These are phyloP conservation scores for Oxygymnocypris stewartii DNA, from an alignment of 2,113 vertebrate genomes.

Conservation along the genomic window DNA sequence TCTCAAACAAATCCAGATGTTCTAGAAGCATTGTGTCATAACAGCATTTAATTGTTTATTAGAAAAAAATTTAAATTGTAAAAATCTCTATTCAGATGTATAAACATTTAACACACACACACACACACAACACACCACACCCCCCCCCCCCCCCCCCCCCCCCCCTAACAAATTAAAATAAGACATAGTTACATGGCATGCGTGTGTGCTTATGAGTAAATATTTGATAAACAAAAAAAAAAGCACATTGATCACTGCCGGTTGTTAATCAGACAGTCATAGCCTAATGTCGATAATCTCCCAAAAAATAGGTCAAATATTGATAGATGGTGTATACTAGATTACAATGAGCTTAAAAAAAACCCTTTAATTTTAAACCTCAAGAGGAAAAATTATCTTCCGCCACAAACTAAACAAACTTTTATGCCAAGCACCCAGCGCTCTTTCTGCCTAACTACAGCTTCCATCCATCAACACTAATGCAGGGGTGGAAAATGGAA, in stretches of 20 bases:
- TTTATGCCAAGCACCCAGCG: background rate
- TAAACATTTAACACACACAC: no score
- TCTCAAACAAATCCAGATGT: background rate
- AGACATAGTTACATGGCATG: no score
- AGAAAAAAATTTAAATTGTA: background rate
- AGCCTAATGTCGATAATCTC: background rate
- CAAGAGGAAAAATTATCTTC: background rate
- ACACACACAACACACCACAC: no score
- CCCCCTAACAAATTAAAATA: no score
- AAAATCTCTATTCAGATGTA: background rate
- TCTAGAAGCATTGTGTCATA: background rate
- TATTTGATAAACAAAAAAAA: no score
- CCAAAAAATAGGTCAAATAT: background rate
- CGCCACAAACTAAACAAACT: background rate
- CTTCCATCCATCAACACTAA: conserved; percentile 8
- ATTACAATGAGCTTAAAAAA: background rate
- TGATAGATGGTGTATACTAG: background rate
- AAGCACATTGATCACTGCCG: background rate
- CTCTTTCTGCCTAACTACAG: background rate
- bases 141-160: no score
- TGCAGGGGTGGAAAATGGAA: background rate
- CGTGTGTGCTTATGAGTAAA: no score
- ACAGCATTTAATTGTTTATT: background rate
- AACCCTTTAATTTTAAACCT: background rate
- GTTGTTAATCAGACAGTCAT: background rate